Evolutionary conservation across 2,113 vertebrate species (phyloP), one percentile per base, ranked within the genome.

Genomic region (Taurulus bubalis): DNA sequence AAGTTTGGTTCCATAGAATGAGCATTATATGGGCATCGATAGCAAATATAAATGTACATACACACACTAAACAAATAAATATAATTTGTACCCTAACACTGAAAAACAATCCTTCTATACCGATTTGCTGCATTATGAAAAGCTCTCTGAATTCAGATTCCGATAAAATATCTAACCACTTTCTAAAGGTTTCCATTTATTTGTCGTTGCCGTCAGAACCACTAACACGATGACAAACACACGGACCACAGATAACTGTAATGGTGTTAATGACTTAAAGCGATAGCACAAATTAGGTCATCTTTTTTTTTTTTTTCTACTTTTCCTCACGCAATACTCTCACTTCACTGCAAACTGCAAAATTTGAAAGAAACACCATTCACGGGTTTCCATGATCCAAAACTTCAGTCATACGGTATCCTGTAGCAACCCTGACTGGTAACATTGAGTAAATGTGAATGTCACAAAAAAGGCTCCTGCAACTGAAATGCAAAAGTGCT

Each of bases 401-500:
- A 51, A 55, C 32, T 26, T 70, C 20, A 78, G n/a, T 70, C 65
- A 45, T 15, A 58, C 4, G 11, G 26, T 22, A 45, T 51, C 11
- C 71, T 81, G 47, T 24, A 77, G 84, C 76, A 83, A n/a, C 66
- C 14, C 24, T 7, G 22, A 14, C 56, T 34, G 71, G 74, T 74
- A 86, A 71, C 67, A 67, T 28, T 64, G 32, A 4, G 71, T 82
- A 66, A 86, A 80, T 71, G 63, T 79, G 38, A 90, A 79, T 74
- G 71, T 34, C 74, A 87, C 65, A 75, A 26, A 79, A 80, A 84
- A 24, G 60, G 30, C 47, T 69, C 45, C 63, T 84, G 58, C 72
- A 80, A 84, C 73, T 28, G 56, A 87, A 82, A 92, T 68, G 72
- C 67, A 85, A 87, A 84, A 79, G 80, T 83, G 55, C 58, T 92